Base-by-base conservation (phyloP, 35 echinoderm and acorn worm species). In the Ophiothrix spiculata region DNA sequence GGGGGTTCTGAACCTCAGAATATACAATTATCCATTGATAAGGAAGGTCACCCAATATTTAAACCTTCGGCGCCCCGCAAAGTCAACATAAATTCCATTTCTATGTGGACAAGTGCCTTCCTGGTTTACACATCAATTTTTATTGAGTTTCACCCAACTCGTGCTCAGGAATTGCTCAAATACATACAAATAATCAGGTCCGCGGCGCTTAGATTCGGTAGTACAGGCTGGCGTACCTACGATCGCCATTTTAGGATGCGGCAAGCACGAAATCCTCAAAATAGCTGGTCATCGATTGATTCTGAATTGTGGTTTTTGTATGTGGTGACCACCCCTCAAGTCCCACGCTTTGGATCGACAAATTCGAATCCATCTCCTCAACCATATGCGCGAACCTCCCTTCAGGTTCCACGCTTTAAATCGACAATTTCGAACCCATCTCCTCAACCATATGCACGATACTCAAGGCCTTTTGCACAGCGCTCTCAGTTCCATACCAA, bases 181-280 rank as follows among this genome's bases (percentile, higher is more conserved):
- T 85, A 85, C 60, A 38, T 37, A 15, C 37, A 54, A 8, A 85
- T 74, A 15, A 32, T 74, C 32, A 39, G 83, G 17, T 39, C 32
- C 4, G 46, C 83, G 10, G 83, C 83, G 29, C 14, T 31, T 6
- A 13, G 37, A 4, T 85, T 85, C 31, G 83, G 83, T 31, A 40
- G 83, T 21, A 11, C 4, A 2, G 83, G 83, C 17, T 85, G 83
- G 83, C 46, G 34, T 19, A 35, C n/a, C 1, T 85, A 85, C 33
- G 83, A 85, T 33, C 1, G 13, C 21, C 83, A 85, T 1, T 85
- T 85, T 36, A 78, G 83, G 60, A n/a, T 86, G 16, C 56, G 73
- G 21, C 39, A 76, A 15, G n/a, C 29, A 39, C 28, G 63, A 29
- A 32, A 76, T 38, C 84, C 84, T 0, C 74, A 0, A 23, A 76